Base-by-base conservation (phyloP, 1,140 invertebrate species). In the Ceratoteleas bidentatus region DNA sequence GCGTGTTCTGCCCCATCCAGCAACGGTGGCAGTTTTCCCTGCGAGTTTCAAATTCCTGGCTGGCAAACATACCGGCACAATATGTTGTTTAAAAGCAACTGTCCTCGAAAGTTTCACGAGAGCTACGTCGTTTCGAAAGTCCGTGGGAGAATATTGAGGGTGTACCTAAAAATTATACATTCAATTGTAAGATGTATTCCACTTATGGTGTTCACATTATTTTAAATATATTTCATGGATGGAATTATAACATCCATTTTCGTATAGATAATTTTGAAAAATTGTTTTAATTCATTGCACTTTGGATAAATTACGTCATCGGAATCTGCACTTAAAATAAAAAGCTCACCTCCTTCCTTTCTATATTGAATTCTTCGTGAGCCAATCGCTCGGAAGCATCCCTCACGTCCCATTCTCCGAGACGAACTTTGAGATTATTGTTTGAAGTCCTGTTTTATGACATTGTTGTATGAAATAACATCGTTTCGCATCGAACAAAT, bases 401-500 rank as follows among this genome's bases (percentile, higher is more conserved):
- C 16, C 96, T 92, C 0, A 98, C 96, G 88, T 98, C 97, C 96
- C 96, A 98, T 88, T 98, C 97, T 0, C 97, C 97, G 0, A 98
- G 92, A 11, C 97, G 93, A 0, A 98, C 96, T 85, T 96, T 95
- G 54, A 98, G 93, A 86, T 96, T 96, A 32, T 94, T 95, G 85
- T 97, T 97, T 14, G 96, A 94, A 33, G 96, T 97, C 52, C 94
- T 95, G 85, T 85, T 75, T 73, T 68, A 85, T 70, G 54, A 62
- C 13, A 84, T 83, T 43, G 50, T 57, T 64, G 60, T 78, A 82
- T 83, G 76, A 75, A 76, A 68, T 43, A 86, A 66, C 53, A 66
- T 57, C 69, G 16, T 56, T 61, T 72, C 33, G 34, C 11, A 68
- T 65, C 45, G 43, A 13, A 58, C 52, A 61, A 57, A 78, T 77